Evolutionary conservation across 2,888 invertebrate genomes (phyloP).

Genomic region (Amaurobius ferox): DNA sequence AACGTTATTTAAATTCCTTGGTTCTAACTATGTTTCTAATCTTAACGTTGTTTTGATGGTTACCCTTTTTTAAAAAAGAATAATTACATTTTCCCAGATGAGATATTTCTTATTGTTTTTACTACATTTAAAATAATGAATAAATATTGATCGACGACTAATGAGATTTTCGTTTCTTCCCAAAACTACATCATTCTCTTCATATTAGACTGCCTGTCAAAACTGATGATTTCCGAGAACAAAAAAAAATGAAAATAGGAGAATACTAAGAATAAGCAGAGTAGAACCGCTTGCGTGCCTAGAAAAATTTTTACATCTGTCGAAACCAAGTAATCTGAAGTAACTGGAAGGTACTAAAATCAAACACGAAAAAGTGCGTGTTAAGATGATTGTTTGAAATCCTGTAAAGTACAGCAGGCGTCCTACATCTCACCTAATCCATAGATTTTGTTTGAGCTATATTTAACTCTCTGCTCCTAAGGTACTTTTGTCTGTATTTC

Average conservation of each 20-base stretch:
- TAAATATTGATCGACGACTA: too few relatives aligned
- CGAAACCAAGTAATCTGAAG: slow-evolving; percentile 49
- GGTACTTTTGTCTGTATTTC: not conserved
- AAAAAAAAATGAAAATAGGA: not conserved
- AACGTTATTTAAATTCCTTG: too few relatives aligned
- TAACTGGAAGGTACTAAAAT: slow-evolving; percentile 56
- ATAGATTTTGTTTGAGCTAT: slow-evolving; percentile 45
- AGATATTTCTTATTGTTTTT: too few relatives aligned
- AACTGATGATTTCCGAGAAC: not conserved
- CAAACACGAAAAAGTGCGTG: slow-evolving; percentile 61
- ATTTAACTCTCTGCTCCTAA: slow-evolving; percentile 33
- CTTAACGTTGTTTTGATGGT: too few relatives aligned
- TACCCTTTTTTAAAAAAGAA: too few relatives aligned
- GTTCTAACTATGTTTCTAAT: too few relatives aligned
- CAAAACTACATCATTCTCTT: slow-evolving; percentile 14
- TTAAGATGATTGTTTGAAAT: slow-evolving; percentile 47
- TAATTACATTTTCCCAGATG: too few relatives aligned
- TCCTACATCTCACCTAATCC: slow-evolving; percentile 40
- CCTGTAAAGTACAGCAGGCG: slow-evolving; percentile 22
- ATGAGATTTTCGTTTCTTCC: too few relatives aligned
- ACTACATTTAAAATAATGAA: too few relatives aligned
- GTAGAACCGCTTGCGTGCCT: slow-evolving; percentile 35
- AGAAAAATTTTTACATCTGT: slow-evolving; percentile 55
- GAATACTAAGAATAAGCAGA: slow-evolving; percentile 32
- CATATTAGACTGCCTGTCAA: slow-evolving; percentile 37